Evolutionary conservation across 1,140 invertebrate species (phyloP).

Genomic region (Coelopa frigida): DNA sequence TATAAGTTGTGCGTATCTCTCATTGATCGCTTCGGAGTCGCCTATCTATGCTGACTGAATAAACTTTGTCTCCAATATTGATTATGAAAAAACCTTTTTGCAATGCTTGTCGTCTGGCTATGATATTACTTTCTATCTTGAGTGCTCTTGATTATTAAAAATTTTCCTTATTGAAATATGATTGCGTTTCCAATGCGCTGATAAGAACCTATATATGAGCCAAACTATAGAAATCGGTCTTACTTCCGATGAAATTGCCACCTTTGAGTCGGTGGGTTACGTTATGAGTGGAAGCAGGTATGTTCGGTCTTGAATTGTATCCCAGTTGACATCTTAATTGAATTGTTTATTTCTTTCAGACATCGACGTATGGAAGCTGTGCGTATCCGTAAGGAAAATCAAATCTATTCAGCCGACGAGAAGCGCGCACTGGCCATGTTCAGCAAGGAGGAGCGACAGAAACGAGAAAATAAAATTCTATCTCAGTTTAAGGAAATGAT

Average conservation of each 20-base stretch:
- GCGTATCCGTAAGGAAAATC: slow-evolving; percentile 97
- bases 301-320: slow-evolving; percentile 6
- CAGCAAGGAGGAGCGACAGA: slow-evolving; percentile 93
- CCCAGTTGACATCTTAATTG: slow-evolving; percentile 19
- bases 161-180: too few species aligned
- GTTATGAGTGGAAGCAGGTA: slow-evolving; percentile 97
- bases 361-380: slow-evolving; percentile 99
- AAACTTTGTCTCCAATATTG: too few species aligned
- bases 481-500: slow-evolving; percentile 93
- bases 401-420: slow-evolving; percentile 99
- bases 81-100: too few species aligned
- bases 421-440: slow-evolving; percentile 97
- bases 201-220: too few species aligned
- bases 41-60: too few species aligned
- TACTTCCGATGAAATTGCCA: slow-evolving; percentile 89
- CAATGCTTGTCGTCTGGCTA: too few species aligned
- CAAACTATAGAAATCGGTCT: slow-evolving; percentile 99
- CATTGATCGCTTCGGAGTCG: too few species aligned
- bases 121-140: too few species aligned
- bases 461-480: slow-evolving; percentile 92
- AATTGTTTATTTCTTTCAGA: slow-evolving; percentile 52
- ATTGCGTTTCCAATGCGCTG: too few species aligned
- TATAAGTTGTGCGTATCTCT: too few species aligned
- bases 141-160: too few species aligned
- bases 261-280: slow-evolving; percentile 90